Base-by-base conservation (phyloP, 2,888 invertebrate species). In the Hirtodrosophila histrioides region DNA sequence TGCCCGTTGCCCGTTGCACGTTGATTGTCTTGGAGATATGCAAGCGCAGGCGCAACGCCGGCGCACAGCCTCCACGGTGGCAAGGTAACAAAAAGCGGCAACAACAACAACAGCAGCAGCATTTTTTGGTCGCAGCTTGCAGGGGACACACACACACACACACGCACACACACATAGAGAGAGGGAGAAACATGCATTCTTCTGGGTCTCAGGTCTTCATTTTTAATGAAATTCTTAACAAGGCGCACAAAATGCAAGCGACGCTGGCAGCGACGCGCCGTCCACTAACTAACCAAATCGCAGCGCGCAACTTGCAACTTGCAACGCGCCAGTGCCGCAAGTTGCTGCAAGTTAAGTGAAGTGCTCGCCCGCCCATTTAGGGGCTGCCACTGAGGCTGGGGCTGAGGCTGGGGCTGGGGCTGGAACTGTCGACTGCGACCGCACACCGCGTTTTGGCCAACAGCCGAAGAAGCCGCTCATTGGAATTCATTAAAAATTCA, bases 401-500 rank as follows among this genome's bases (percentile, higher is more conserved):
- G 33, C 55, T 8, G 31, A 24, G 31, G 33, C 41, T 24, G 36
- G 40, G 31, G 31, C 31, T 45, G 39, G 3, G 11, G 8, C 24
- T 45, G 24, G 37, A 45, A 37, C 43, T 67, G 60, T n/a, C 57
- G 79, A 77, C 79, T 61, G 73, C 78, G 88, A 89, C 88, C 88
- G 88, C 88, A 89, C 88, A 89, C 86, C 83, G 75, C 74, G 88
- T 83, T 89, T 86, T 70, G 82, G 58, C 71, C 87, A 78, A 63
- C 76, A 58, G 71, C 86, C 86, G 65, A 62, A 71, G 74, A 77
- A 65, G 78, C 79, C 64, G 83, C 80, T 88, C 84, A 88, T 85
- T 85, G 88, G 88, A 90, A 89, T 90, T 89, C 88, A 90, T 89
- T 90, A 90, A 90, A 90, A 89, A 89, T 89, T 74, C 88, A 89